phyloP scores from a whole-genome alignment of 2,113 vertebrate genomes.

The Catharus fuscescens region DNA sequence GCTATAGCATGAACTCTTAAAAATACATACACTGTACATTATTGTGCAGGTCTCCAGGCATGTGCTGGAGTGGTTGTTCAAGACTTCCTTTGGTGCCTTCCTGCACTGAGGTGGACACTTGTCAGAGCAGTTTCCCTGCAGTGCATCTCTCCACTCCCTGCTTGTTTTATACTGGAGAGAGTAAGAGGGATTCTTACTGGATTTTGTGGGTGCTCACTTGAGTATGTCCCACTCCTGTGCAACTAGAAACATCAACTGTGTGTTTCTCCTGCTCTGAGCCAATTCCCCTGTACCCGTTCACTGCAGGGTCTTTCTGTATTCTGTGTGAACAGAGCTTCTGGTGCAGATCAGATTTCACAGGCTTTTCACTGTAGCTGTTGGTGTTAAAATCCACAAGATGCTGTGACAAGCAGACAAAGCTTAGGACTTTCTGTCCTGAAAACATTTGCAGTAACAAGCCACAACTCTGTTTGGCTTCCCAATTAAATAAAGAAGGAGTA shows the following conservation, averaged over 20 bases:
- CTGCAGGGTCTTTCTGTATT: not conserved
- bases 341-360: not conserved
- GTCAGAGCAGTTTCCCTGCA: not conserved
- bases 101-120: accelerated
- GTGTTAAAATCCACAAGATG: slow-evolving; percentile 31
- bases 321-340: not conserved
- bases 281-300: not conserved
- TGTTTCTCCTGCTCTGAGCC: not conserved
- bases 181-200: not conserved
- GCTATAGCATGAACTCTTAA: not conserved
- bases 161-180: not conserved
- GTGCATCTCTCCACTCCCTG: not conserved
- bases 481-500: not conserved
- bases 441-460: slow-evolving; percentile 10
- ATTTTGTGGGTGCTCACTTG: not conserved
- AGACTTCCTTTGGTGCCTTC: not conserved
- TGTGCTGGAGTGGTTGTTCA: not conserved
- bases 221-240: not conserved
- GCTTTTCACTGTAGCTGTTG: not conserved
- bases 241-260: not conserved
- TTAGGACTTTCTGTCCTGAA: slow-evolving; percentile 37
- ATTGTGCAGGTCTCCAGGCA: not conserved
- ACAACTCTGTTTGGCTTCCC: not conserved
- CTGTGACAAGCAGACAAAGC: slow-evolving; percentile 16
- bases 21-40: not conserved